These are phyloP conservation scores for Latrodectus geometricus DNA, from an alignment of 1,140 invertebrate genomes.

Conservation along the genomic window DNA sequence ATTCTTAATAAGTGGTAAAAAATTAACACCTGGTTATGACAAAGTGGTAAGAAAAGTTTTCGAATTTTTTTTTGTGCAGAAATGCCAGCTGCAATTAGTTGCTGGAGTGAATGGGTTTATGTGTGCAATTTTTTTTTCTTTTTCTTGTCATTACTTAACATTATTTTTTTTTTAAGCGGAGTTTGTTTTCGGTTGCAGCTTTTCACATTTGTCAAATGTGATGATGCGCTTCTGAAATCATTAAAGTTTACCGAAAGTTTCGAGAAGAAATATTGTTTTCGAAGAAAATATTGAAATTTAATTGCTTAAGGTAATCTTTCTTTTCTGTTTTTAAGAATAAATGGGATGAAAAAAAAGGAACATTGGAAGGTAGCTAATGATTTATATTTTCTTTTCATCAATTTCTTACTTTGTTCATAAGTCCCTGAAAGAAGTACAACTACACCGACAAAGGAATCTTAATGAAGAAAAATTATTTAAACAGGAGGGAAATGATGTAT, in stretches of 20 bases:
- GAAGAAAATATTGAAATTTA: slow-evolving; percentile 34
- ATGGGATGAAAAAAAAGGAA: no score
- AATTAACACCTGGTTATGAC: slow-evolving; percentile 45
- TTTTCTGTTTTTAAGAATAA: neutral
- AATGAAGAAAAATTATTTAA: no score
- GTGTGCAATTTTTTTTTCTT: slow-evolving; percentile 13
- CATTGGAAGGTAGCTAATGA: no score
- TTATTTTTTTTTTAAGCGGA: neutral
- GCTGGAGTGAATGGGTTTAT: slow-evolving; percentile 20
- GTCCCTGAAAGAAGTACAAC: no score
- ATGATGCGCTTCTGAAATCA: slow-evolving; percentile 36
- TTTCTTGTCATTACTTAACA: neutral
- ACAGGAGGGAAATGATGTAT: no score
- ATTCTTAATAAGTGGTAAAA: slow-evolving; percentile 1
- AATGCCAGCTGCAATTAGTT: slow-evolving; percentile 49
- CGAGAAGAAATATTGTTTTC: slow-evolving; percentile 34
- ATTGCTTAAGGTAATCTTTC: slow-evolving; percentile 1
- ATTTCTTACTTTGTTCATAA: no score
- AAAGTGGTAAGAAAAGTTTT: slow-evolving; percentile 29
- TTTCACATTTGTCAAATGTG: slow-evolving; percentile 48
- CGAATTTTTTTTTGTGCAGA: slow-evolving; percentile 10
- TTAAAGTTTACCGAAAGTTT: slow-evolving; percentile 36
- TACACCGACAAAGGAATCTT: no score
- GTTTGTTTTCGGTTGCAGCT: slow-evolving; percentile 36
- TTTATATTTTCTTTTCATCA: no score